These are phyloP conservation scores for Lepidothrix coronata DNA, from an alignment of 2,113 vertebrate species.

Conservation along the genomic window DNA sequence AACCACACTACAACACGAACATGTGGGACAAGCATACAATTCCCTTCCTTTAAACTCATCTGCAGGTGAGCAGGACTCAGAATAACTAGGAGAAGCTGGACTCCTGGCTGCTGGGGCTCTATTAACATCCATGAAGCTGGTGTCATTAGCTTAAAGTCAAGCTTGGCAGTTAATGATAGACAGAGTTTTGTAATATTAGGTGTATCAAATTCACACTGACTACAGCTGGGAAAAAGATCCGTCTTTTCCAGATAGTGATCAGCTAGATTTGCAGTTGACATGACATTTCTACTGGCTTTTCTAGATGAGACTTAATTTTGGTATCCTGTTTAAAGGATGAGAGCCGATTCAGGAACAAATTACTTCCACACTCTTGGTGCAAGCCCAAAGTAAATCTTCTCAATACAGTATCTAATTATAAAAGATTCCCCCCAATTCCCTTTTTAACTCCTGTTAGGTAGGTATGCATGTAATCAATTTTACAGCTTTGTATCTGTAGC, in stretches of 20 bases:
- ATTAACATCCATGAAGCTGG: constrained; percentile 20
- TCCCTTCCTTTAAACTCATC: background rate
- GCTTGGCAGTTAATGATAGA: constrained; percentile 15
- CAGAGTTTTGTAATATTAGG: background rate
- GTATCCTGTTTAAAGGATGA: background rate
- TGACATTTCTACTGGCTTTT: constrained; percentile 11
- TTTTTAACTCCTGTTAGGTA: background rate
- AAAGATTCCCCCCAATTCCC: background rate
- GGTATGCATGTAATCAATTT: constrained; percentile 19
- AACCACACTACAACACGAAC: background rate
- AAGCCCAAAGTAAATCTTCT: background rate
- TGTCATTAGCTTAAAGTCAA: constrained; percentile 35
- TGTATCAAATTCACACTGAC: constrained; percentile 11
- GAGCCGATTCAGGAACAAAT: background rate
- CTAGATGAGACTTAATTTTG: background rate
- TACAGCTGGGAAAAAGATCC: background rate
- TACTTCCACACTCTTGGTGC: background rate
- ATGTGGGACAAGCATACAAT: background rate
- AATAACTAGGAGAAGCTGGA: background rate
- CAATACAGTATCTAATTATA: constrained; percentile 7
- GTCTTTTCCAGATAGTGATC: background rate
- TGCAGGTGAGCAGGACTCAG: background rate
- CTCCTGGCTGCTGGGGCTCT: constrained; percentile 10
- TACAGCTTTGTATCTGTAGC: background rate
- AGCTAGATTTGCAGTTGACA: constrained; percentile 14